phyloP scores from a whole-genome alignment of 2,797 vertebrate species.

The Sebastes umbrosus region DNA sequence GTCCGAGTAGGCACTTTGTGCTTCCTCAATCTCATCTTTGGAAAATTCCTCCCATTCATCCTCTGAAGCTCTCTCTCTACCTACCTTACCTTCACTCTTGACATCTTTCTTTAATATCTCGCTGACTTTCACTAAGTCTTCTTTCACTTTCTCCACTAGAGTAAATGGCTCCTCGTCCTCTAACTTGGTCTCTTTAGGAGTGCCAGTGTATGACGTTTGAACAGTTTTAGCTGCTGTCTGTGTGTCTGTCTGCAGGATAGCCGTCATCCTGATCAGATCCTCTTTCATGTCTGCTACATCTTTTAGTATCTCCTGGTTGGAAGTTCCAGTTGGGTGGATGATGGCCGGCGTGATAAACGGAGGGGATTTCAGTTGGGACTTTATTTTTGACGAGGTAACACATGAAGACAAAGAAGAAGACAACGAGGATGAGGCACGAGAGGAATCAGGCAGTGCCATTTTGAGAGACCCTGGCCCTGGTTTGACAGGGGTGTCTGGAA shows the following conservation, averaged over 20 bases:
- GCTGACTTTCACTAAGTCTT: slow-evolving; percentile 98
- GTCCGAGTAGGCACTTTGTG: slow-evolving; percentile 80
- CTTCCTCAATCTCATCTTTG: slow-evolving; percentile 94
- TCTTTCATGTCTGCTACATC: slow-evolving; percentile 99
- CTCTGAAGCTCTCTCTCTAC: slow-evolving; percentile 86
- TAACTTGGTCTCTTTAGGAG: slow-evolving; percentile 89
- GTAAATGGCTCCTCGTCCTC: slow-evolving; percentile 96
- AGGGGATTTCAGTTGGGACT: slow-evolving; percentile 91
- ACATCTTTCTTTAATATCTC: slow-evolving; percentile 96
- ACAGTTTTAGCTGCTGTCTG: slow-evolving; percentile 89
- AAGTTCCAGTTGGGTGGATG: slow-evolving; percentile 88
- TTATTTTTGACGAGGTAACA: slow-evolving; percentile 83
- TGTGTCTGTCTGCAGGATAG: slow-evolving; percentile 94
- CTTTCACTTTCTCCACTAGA: slow-evolving; percentile 98
- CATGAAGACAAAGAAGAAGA: slow-evolving; percentile 82
- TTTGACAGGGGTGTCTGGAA: slow-evolving; percentile 91
- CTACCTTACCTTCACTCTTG: slow-evolving; percentile 82
- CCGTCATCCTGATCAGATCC: slow-evolving; percentile 98
- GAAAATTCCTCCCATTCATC: slow-evolving; percentile 98
- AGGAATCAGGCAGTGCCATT: slow-evolving; percentile 84
- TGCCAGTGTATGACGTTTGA: slow-evolving; percentile 85
- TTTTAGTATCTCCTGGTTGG: slow-evolving; percentile 97
- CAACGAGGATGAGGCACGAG: slow-evolving; percentile 78
- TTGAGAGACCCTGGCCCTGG: slow-evolving; percentile 83
- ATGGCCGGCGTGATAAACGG: slow-evolving; percentile 91